Evolutionary conservation across 2,113 vertebrate genomes (phyloP).

Genomic region (Lampris incognitus): DNA sequence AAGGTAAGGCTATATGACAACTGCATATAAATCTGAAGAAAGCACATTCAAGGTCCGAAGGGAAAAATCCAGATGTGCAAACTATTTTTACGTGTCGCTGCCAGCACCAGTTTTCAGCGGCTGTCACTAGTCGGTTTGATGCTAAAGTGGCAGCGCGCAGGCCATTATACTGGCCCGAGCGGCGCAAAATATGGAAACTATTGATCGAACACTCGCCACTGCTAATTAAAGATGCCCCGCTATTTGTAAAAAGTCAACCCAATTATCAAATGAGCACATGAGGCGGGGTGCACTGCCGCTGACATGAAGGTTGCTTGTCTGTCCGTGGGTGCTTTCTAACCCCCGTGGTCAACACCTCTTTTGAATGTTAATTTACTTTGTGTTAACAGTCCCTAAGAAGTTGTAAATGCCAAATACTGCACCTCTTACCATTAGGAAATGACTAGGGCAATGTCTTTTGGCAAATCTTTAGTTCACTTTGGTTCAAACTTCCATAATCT

Average conservation of each 20-base stretch:
- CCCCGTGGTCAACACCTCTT: not conserved
- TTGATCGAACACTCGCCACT: constrained; percentile 68
- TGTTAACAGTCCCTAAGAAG: not conserved
- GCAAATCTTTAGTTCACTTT: not conserved
- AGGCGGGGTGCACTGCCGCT: constrained; percentile 55
- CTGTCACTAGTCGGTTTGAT: constrained; percentile 55
- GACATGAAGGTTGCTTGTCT: constrained; percentile 56
- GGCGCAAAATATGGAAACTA: constrained; percentile 73
- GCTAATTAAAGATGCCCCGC: constrained; percentile 74
- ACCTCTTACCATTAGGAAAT: too few relatives aligned
- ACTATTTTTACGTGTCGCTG: not conserved
- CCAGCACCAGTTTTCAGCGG: constrained; percentile 32
- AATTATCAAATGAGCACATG: constrained; percentile 76
- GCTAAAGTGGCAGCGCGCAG: constrained; percentile 61
- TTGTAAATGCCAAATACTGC: not conserved
- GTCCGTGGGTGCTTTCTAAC: constrained; percentile 18
- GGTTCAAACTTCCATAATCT: not conserved
- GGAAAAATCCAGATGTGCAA: not conserved
- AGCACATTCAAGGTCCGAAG: too few relatives aligned
- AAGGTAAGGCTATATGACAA: too few relatives aligned
- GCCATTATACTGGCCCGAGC: constrained; percentile 61
- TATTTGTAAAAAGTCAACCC: constrained; percentile 78
- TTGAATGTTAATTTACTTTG: not conserved
- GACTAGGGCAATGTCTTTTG: not conserved
- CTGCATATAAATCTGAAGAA: not conserved